Evolutionary conservation across 2,113 vertebrate species (phyloP), one percentile per base, ranked within the genome.

Genomic region (Tragelaphus buxtoni): DNA sequence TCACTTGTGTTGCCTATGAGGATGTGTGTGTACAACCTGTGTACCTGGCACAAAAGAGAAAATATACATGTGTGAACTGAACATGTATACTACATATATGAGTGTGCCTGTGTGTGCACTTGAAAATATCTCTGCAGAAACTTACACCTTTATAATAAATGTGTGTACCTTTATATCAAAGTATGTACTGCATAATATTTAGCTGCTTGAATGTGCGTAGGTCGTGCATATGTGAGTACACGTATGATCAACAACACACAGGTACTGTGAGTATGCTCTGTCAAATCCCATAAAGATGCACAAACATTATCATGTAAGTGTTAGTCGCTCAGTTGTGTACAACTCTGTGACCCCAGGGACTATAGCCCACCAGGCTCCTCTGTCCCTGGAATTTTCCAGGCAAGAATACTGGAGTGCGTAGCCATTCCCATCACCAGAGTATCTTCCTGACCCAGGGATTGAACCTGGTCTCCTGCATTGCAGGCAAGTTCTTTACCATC

Each of bases 231-330:
- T 17, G 0, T 76, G 65, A 63, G 14, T 30, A 16, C 22, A 1
- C n/a, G 17, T 4, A 1, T 8, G 8, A 77, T 13, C 8, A 1
- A 14, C 3, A 24, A 30, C 74, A 16, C 14, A 35, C 28, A n/a
- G 24, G 16, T 12, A 35, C 76, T 35, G 9, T 35, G 35, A 16
- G 56, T 16, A 7, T 12, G 18, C 35, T 63, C 20, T 63, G 18
- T 35, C 4, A 2, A 39, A 39, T 39, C 39, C 39, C 39, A 39
- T 39, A 39, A 39, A 39, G 39, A 39, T 39, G 4, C 39, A 39
- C 39, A 39, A 39, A 39, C 39, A 39, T 39, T 72, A 39, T 72
- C 18, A 39, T 22, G n/a, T 69, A 35, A 69, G n/a, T 72, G 22
- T 39, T 24, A 22, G 65, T 39, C 0, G 9, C 65, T 72, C 35